Conservation (phyloP, 2,113 vertebrate species). For the Rhinichthys klamathensis region DNA sequence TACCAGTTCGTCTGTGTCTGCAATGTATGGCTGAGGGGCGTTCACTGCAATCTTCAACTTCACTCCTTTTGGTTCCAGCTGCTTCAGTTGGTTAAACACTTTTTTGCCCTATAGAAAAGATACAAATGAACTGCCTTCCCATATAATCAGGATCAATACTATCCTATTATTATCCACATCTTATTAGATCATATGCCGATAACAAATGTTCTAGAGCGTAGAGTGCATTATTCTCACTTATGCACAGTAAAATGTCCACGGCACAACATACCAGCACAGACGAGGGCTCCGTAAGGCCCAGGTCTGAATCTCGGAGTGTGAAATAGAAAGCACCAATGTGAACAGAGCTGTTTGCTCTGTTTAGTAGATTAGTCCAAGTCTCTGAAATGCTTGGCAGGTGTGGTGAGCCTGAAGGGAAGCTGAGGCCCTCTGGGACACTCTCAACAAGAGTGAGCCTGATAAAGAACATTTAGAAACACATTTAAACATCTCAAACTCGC, state of each 20-base stretch:
- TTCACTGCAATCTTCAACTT: constrained; percentile 76
- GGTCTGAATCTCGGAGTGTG: constrained; percentile 65
- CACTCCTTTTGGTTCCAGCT: constrained; percentile 71
- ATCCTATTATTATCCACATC: not conserved
- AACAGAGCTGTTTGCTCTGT: constrained; percentile 71
- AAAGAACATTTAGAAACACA: constrained; percentile 1
- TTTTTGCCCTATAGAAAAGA: constrained; percentile 67
- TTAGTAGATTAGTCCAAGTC: constrained; percentile 74
- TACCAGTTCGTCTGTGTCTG: constrained; percentile 70
- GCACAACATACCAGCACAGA: constrained; percentile 51
- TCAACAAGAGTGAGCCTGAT: constrained; percentile 75
- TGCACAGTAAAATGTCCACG: not conserved
- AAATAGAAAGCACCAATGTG: constrained; percentile 80
- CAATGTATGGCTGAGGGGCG: constrained; percentile 66
- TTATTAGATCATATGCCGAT: not conserved
- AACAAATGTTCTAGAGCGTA: not conserved
- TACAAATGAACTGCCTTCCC: not conserved
- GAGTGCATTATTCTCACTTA: not conserved
- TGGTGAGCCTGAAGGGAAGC: constrained; percentile 32
- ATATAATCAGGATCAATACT: not conserved
- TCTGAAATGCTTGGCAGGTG: constrained; percentile 65
- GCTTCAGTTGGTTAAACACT: constrained; percentile 71
- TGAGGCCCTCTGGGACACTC: constrained; percentile 73
- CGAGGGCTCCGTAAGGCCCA: constrained; percentile 43
- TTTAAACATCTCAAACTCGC: not conserved